Evolutionary conservation across 1,140 invertebrate genomes (phyloP), one percentile per base, ranked within the genome.

Genomic region (Polypedilum vanderplanki): DNA sequence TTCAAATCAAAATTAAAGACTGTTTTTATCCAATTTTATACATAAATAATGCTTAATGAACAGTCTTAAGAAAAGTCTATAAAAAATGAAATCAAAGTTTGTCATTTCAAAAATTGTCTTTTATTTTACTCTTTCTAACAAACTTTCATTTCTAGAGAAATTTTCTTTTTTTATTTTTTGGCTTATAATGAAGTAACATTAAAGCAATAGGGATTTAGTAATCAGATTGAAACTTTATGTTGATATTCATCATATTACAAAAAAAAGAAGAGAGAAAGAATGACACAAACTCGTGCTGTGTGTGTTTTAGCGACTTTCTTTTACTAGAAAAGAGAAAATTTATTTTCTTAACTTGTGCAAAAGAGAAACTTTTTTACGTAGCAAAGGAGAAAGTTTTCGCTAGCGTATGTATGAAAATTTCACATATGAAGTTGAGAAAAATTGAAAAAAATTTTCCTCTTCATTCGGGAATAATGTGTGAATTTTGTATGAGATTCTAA

Each of bases 241-340:
- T 57, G 46, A 57, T 57, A 57, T 57, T 57, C 46, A 57, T 57
- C 46, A 57, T 15, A 57, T 57, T 57, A 57, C 12, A n/a, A 15
- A 57, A n/a, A 12, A 57, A 4, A 4, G n/a, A 57, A 57, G 15
- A 57, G 12, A 4, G n/a, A 57, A 57, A 57, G 46, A 57, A 15
- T 57, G 46, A 57, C 46, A 57, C 46, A 57, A 57, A 57, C 46
- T 57, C 46, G 46, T 57, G 46, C 46, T 57, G 46, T 57, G 46
- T 57, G 46, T 57, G 1, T 57, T 57, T 15, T 46, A 12, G 41
- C 41, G 15, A 46, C 9, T 46, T 46, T 9, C 8, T 46, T 15
- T 8, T 46, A 33, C 24, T n/a, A n/a, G n/a, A n/a, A n/a, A n/a
- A n/a, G n/a, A n/a, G 24, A 33, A 33, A 33, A 33, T 33, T 33